These are phyloP conservation scores for Ridgeia piscesae DNA, from an alignment of 1,140 invertebrate genomes.

Conservation along the genomic window DNA sequence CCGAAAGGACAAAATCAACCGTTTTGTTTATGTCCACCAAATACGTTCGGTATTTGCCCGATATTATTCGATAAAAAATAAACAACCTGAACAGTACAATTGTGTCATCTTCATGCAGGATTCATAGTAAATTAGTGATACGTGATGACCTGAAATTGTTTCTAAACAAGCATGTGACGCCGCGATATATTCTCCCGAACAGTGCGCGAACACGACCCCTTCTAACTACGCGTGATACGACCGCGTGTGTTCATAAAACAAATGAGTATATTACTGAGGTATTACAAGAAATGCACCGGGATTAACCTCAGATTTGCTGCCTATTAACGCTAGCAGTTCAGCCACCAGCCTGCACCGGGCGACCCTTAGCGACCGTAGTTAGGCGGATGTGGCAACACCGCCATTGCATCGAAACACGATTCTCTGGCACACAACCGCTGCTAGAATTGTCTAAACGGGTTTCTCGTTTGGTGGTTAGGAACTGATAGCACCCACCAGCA, in stretches of 20 bases:
- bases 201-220: background rate
- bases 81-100: background rate
- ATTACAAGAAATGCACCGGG: background rate
- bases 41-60: background rate
- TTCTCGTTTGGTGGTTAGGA: background rate
- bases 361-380: background rate
- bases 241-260: background rate
- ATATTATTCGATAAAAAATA: background rate
- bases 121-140: background rate
- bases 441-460: background rate
- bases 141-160: background rate
- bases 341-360: background rate
- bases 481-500: background rate
- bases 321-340: background rate
- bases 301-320: slow-evolving; percentile 5
- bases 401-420: background rate
- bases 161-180: background rate
- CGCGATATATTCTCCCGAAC: background rate
- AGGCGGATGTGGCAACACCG: background rate
- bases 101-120: background rate
- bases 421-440: background rate
- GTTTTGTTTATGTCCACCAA: background rate
- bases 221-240: background rate
- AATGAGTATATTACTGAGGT: background rate
- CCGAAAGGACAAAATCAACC: background rate